phyloP scores from a whole-genome alignment of 2,797 vertebrate genomes.

The Pangasius krempfi region DNA sequence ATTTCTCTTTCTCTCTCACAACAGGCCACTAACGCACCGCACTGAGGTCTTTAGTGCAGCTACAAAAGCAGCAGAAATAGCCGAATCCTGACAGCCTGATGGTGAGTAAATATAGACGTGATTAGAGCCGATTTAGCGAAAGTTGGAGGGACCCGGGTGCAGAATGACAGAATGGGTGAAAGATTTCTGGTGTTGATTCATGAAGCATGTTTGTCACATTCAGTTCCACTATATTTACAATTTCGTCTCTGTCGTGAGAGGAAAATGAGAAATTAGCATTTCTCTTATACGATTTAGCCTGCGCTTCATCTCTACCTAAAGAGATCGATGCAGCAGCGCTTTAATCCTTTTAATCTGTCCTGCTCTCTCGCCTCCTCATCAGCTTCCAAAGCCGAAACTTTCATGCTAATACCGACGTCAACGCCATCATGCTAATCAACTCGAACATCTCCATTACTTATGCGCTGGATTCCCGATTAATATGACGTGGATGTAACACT shows the following conservation, averaged over 20 bases:
- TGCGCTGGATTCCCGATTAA: not conserved
- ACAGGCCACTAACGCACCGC: slow-evolving; percentile 11
- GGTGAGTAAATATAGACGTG: slow-evolving; percentile 37
- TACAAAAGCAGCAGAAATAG: not conserved
- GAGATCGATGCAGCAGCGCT: not conserved
- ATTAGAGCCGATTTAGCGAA: slow-evolving; percentile 25
- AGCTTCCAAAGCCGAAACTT: not conserved
- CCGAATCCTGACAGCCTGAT: slow-evolving; percentile 30
- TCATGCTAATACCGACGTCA: not conserved
- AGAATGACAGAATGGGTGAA: slow-evolving; percentile 33
- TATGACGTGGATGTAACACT: not conserved
- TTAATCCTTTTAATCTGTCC: not conserved
- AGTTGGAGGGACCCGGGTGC: not conserved
- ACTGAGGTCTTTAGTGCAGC: slow-evolving; percentile 10
- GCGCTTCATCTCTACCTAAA: not conserved
- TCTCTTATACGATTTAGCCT: not conserved
- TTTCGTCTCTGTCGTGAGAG: not conserved
- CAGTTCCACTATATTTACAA: not conserved
- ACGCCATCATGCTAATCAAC: not conserved
- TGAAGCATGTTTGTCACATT: slow-evolving; percentile 15
- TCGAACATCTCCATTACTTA: not conserved
- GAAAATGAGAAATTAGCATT: not conserved
- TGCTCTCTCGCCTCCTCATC: not conserved
- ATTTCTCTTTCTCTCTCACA: slow-evolving; percentile 14
- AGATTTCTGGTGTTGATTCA: slow-evolving; percentile 21